phyloP scores from a whole-genome alignment of 2,113 vertebrate species.

The Rhegmatorhina hoffmannsi region DNA sequence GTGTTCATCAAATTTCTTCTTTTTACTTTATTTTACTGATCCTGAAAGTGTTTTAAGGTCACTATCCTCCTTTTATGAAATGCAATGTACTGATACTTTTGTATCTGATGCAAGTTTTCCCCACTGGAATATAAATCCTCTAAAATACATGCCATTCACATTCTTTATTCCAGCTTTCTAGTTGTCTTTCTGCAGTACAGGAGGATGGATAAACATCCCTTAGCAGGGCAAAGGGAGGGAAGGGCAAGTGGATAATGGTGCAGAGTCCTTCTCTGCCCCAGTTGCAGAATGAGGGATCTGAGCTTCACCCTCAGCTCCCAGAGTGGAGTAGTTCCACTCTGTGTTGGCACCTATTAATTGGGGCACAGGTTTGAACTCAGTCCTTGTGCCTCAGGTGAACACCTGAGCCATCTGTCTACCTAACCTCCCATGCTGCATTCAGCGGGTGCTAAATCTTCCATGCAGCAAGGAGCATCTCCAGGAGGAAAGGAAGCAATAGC shows the following conservation, averaged over 20 bases:
- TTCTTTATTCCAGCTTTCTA: background rate
- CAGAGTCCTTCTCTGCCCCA: background rate
- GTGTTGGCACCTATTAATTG: background rate
- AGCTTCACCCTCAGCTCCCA: background rate
- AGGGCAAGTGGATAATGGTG: rapidly evolving
- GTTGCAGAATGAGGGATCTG: background rate
- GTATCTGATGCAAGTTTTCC: background rate
- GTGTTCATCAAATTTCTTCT: background rate
- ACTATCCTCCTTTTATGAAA: background rate
- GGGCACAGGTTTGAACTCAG: rapidly evolving
- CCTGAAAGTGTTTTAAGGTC: background rate
- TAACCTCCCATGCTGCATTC: background rate
- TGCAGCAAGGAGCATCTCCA: rapidly evolving
- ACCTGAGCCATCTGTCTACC: background rate
- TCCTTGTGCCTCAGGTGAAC: rapidly evolving
- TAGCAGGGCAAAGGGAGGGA: background rate
- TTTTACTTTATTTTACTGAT: background rate
- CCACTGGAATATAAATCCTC: background rate
- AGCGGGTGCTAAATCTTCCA: rapidly evolving
- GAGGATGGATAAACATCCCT: background rate
- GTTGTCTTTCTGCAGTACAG: rapidly evolving
- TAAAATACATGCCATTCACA: background rate
- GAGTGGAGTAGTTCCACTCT: rapidly evolving
- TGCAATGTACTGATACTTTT: background rate
- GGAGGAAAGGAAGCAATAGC: background rate